Conservation (phyloP, 2,113 vertebrate species). For the Anthoscopus minutus region DNA sequence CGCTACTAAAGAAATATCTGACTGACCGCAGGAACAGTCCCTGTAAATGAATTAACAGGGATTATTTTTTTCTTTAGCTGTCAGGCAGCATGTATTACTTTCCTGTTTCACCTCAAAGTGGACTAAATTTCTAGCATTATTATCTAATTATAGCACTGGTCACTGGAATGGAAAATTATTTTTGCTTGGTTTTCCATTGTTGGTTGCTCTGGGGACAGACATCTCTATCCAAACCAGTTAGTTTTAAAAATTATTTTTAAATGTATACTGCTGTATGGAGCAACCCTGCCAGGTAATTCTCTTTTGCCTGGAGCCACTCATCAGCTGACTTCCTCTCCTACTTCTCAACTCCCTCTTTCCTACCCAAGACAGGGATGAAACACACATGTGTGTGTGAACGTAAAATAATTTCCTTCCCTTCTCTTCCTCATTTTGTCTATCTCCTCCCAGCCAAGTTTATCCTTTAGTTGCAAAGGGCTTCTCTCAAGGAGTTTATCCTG, state of each 20-base stretch:
- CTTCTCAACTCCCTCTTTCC: background rate
- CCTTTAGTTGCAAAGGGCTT: background rate
- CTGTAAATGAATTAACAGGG: background rate
- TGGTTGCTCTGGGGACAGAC: background rate
- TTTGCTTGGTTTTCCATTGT: background rate
- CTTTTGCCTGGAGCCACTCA: background rate
- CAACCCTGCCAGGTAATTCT: background rate
- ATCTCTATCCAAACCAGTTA: background rate
- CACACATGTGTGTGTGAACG: accelerated
- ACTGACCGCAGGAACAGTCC: background rate
- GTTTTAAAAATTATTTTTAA: background rate
- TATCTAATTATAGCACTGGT: conserved; percentile 12
- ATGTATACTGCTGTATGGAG: background rate
- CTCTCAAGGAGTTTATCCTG: background rate
- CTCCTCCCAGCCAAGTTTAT: background rate
- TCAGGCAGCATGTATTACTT: background rate
- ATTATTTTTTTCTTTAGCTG: background rate
- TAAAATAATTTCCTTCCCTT: background rate
- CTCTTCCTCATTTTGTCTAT: background rate
- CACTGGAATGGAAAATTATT: background rate
- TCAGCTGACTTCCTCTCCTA: background rate
- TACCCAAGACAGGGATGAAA: background rate
- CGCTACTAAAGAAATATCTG: background rate
- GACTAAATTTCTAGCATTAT: background rate
- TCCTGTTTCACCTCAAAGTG: background rate